These are phyloP conservation scores for Stegodyphus dumicola DNA, from an alignment of 1,140 invertebrate genomes.

Conservation along the genomic window DNA sequence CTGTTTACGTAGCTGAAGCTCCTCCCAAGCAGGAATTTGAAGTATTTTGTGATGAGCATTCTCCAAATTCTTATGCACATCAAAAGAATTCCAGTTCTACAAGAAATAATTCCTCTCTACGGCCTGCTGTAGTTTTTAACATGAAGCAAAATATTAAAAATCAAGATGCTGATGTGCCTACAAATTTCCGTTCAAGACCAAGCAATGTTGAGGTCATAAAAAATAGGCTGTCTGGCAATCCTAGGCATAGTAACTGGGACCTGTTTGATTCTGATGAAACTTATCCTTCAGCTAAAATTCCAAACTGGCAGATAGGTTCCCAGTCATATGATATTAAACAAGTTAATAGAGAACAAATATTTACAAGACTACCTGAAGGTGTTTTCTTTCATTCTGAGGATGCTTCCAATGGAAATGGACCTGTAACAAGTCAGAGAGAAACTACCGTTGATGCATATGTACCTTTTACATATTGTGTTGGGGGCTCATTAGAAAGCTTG, in stretches of 20 bases:
- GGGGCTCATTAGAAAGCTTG: constrained; percentile 50
- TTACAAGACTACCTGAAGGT: background rate
- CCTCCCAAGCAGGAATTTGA: constrained; percentile 54
- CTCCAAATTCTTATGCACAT: constrained; percentile 28
- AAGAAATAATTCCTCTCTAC: constrained; percentile 10
- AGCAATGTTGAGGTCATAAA: constrained; percentile 47
- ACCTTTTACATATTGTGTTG: constrained; percentile 44
- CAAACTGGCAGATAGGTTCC: constrained; percentile 35
- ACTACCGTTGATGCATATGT: background rate
- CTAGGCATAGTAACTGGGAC: constrained; percentile 39
- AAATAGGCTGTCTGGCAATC: constrained; percentile 43
- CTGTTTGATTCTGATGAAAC: constrained; percentile 48
- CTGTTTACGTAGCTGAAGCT: constrained; percentile 49
- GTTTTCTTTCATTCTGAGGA: constrained; percentile 35
- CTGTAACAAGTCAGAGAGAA: background rate
- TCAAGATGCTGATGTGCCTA: constrained; percentile 8
- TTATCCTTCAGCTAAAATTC: constrained; percentile 37
- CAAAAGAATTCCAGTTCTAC: constrained; percentile 13
- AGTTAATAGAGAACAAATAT: background rate
- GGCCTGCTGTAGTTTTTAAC: constrained; percentile 42
- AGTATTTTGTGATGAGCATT: constrained; percentile 29
- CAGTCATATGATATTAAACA: constrained; percentile 28
- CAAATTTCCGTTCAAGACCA: constrained; percentile 16
- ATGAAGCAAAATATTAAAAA: constrained; percentile 12
- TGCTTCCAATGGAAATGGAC: constrained; percentile 50